Evolutionary conservation across 2,888 invertebrate species (phyloP), one percentile per base, ranked within the genome.

Genomic region (Deroplatys truncata): DNA sequence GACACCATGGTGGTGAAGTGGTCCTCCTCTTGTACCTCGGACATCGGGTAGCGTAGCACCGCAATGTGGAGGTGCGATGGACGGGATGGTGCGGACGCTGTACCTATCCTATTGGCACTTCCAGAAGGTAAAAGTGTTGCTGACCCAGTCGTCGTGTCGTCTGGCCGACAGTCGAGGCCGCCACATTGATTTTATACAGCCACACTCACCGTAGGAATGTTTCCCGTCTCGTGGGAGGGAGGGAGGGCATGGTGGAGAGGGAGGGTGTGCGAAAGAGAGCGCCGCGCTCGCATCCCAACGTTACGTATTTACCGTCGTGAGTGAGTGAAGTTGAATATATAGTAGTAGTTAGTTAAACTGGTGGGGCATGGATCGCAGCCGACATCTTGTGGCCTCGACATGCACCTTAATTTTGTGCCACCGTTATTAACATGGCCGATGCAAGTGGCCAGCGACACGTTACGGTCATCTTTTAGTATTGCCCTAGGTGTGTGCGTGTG

Each of bases 51-150:
- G 49, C 43, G 85, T 85, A 85, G 49, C 43, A 43, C 31, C 43
- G 85, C 56, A 28, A 85, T 85, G 85, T 49, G 85, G 56, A 56
- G 43, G 85, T 56, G 43, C 28, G 49, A 94, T 94, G 94, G 94
- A 94, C 93, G 93, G 93, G 92, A 93, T 94, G 92, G 92, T 94
- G 91, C 93, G 93, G 92, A 93, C 93, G 91, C 92, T 94, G 91
- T 93, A 94, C 91, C 93, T 94, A 91, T 92, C 93, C 91, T 93
- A 93, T 91, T 93, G 93, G 92, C 93, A 93, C 92, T 91, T 91
- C 72, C 91, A 92, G 92, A 93, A 89, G 93, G 93, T 93, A 94
- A 93, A 93, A 93, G 93, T 92, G 91, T 91, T 90, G 91, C 90
- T 90, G 90, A 90, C 90, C 86, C 43, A 88, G 86, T 85, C 87